Conservation (phyloP, 2,113 vertebrate genomes). For the Lophura nycthemera region DNA sequence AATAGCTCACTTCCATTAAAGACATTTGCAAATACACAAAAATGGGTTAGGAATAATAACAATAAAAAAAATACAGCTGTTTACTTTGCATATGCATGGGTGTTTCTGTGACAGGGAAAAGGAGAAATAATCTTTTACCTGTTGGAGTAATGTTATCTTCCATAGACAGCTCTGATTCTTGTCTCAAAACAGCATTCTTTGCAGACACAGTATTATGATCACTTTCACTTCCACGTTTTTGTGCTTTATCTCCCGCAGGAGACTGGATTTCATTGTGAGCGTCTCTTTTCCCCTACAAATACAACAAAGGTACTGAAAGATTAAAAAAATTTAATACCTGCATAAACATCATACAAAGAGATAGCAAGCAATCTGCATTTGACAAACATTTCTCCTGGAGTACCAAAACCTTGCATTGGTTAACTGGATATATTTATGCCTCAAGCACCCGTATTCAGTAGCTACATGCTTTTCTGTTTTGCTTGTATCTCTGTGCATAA, state of each 20-base stretch:
- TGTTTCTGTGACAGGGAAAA: background rate
- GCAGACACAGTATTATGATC: background rate
- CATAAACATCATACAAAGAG: background rate
- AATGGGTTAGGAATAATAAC: background rate
- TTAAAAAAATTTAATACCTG: background rate
- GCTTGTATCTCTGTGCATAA: background rate
- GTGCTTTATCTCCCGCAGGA: background rate
- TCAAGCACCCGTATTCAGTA: background rate
- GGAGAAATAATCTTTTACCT: slow-evolving; percentile 56
- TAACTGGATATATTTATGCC: background rate
- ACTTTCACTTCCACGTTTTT: slow-evolving; percentile 37
- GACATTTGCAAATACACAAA: slow-evolving; percentile 9
- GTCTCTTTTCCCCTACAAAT: slow-evolving; percentile 47
- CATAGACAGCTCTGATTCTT: slow-evolving; percentile 22
- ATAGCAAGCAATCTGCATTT: background rate
- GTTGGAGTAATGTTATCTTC: slow-evolving; percentile 11
- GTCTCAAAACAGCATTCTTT: slow-evolving; percentile 11
- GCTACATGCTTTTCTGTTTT: background rate
- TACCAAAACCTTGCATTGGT: background rate
- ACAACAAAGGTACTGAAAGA: background rate
- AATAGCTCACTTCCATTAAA: background rate
- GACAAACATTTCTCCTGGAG: background rate
- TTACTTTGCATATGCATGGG: background rate
- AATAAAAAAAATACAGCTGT: background rate
- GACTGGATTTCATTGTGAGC: background rate